These are phyloP conservation scores for Microcebus murinus DNA, from an alignment of 2,113 vertebrate genomes.

Conservation along the genomic window DNA sequence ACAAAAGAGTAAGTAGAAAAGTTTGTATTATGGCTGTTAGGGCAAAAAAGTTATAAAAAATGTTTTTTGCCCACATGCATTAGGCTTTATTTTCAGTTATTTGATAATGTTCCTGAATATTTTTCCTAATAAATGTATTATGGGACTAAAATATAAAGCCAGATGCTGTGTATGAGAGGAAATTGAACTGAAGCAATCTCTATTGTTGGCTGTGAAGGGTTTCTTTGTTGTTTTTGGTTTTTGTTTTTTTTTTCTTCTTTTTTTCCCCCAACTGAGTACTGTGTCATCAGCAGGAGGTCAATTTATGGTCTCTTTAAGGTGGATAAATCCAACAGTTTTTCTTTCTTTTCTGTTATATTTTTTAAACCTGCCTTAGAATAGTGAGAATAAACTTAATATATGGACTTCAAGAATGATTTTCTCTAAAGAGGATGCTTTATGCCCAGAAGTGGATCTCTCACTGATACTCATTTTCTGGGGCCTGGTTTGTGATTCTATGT, in stretches of 20 bases:
- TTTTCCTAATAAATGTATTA: conserved; percentile 34
- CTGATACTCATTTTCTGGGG: conserved; percentile 64
- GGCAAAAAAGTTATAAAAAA: not conserved
- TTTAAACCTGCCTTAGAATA: conserved; percentile 7
- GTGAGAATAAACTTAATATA: conserved; percentile 57
- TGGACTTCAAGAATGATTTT: conserved; percentile 48
- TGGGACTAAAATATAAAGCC: not conserved
- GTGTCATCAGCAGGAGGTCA: not conserved
- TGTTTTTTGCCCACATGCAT: not conserved
- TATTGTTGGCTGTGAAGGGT: not conserved
- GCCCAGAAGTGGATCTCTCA: conserved; percentile 60
- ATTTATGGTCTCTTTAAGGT: conserved; percentile 63
- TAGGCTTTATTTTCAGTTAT: conserved; percentile 11
- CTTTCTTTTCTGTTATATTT: not conserved
- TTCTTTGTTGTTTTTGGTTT: conserved; percentile 4
- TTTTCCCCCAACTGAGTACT: not conserved
- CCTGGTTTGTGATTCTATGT: conserved; percentile 64
- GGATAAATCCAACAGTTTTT: conserved; percentile 46
- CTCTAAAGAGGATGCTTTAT: conserved; percentile 71
- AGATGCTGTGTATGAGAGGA: not conserved
- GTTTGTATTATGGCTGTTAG: not conserved
- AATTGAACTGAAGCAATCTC: conserved; percentile 10
- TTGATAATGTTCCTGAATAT: conserved; percentile 28
- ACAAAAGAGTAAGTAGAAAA: not conserved
- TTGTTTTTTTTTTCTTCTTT: not conserved